Conservation (phyloP, 2,888 invertebrate genomes). For the Biston stratarius region DNA sequence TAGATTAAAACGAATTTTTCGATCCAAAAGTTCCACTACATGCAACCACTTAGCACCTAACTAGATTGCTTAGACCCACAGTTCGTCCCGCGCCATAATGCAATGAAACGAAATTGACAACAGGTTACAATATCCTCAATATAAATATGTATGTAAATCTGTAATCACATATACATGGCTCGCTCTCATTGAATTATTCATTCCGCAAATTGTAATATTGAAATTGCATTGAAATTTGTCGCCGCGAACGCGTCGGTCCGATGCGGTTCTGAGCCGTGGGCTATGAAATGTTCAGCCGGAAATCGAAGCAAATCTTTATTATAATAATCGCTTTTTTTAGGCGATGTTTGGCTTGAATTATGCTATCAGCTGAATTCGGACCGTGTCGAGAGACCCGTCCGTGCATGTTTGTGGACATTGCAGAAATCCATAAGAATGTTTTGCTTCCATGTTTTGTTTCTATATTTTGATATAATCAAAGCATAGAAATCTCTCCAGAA, state of each 20-base stretch:
- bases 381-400: no score
- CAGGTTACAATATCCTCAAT: constrained; percentile 49
- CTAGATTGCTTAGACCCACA: no score
- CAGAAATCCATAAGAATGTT: no score
- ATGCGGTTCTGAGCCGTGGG: constrained; percentile 9
- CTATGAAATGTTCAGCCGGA: constrained; percentile 38
- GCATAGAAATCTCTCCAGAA: no score
- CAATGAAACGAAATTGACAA: constrained; percentile 17
- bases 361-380: not conserved
- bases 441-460: no score
- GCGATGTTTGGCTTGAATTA: not conserved
- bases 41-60: no score
- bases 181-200: constrained; percentile 79
- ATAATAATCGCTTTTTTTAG: constrained; percentile 4
- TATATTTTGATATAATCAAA: no score
- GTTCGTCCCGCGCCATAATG: not conserved
- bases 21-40: no score
- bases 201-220: constrained; percentile 80
- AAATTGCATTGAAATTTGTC: constrained; percentile 66
- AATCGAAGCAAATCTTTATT: not conserved
- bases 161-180: constrained; percentile 71
- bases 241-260: constrained; percentile 39
- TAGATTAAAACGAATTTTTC: no score
- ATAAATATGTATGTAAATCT: constrained; percentile 44
- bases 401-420: no score